A percentile compares a stretch with the other conserved stretches of the same genome.
phyloP scores from a whole-genome alignment of 2,113 vertebrate species.

The Paradisaea rubra region DNA sequence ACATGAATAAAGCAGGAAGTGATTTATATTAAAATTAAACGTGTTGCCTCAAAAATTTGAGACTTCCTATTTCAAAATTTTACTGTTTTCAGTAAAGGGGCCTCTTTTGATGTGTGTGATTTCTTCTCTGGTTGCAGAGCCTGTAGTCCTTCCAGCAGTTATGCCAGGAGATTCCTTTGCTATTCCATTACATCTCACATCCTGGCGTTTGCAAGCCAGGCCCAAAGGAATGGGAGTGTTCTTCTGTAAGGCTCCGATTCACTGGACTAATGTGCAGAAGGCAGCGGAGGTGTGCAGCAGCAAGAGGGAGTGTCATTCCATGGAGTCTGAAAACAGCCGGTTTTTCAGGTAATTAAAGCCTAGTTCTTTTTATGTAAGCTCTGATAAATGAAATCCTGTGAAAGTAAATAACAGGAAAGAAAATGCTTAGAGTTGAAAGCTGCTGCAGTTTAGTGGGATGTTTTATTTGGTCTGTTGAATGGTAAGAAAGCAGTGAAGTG shows the following conservation, averaged over 20 bases:
- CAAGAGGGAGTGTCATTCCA: conserved; percentile 90
- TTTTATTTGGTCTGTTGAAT: neutral
- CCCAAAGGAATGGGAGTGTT: conserved; percentile 91
- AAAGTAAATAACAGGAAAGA: neutral
- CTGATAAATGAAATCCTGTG: neutral
- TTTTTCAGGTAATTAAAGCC: conserved; percentile 83
- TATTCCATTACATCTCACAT: conserved; percentile 90
- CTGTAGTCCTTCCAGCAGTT: conserved; percentile 89
- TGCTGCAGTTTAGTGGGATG: neutral
- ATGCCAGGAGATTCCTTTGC: conserved; percentile 88
- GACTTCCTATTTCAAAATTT: neutral
- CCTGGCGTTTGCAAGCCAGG: conserved; percentile 92
- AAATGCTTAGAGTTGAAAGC: neutral
- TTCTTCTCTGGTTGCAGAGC: conserved; percentile 76
- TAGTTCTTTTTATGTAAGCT: neutral
- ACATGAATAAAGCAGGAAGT: neutral
- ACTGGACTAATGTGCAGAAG: conserved; percentile 93
- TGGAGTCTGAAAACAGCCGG: conserved; percentile 84
- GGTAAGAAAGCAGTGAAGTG: neutral
- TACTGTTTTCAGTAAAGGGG: neutral
- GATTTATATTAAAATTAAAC: neutral
- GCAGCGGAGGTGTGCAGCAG: conserved; percentile 86
- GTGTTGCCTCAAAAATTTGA: neutral
- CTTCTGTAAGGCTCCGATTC: conserved; percentile 94
- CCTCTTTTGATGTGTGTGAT: neutral